Evolutionary conservation across 2,797 vertebrate genomes (phyloP), one percentile per base, ranked within the genome.

Genomic region (Sebastes goodei): DNA sequence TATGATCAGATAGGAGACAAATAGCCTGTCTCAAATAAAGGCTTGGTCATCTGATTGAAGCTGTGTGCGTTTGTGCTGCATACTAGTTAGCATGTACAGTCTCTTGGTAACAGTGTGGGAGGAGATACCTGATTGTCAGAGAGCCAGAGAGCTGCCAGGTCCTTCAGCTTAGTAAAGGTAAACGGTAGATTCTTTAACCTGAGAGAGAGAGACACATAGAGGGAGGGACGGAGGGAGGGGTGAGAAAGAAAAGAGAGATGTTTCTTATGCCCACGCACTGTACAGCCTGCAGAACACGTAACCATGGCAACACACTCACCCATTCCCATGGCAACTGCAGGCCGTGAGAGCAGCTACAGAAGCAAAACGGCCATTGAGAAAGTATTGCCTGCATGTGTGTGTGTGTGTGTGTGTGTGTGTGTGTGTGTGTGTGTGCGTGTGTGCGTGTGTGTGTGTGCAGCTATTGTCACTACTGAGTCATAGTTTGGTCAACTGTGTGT

Each of bases 101-200:
- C 23, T 62, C 10, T 23, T 17, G 9, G 10, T 30, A 30, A 15
- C 20, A 20, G 66, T 21, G 80, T 59, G 64, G 55, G 81, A 59
- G 64, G 62, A 59, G 56, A 70, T 96, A 99, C 99, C 98, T 99
- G 99, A 97, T 99, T 99, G 96, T 99, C 99, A 92, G 99, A 99
- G 77, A 99, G 97, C 99, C 98, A 99, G 83, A 99, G 92, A 94
- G 99, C 99, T 91, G 99, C 99, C 87, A 99, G 96, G 87, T 99
- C 99, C 90, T 99, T 99, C 86, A 99, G 97, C 90, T 99, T 99
- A 14, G 99, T 97, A 80, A 99, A 99, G 81, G 97, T 99, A 94
- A 99, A 99, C 3, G 99, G 99, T 73, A 99, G 96, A 94, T 99
- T 99, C 96, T 97, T 99, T 95, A 99, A 95, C 83, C 99, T 99